Evolutionary conservation across 2,797 vertebrate genomes (phyloP), one percentile per base, ranked within the genome.

Genomic region (Crocodylus rhombifer): DNA sequence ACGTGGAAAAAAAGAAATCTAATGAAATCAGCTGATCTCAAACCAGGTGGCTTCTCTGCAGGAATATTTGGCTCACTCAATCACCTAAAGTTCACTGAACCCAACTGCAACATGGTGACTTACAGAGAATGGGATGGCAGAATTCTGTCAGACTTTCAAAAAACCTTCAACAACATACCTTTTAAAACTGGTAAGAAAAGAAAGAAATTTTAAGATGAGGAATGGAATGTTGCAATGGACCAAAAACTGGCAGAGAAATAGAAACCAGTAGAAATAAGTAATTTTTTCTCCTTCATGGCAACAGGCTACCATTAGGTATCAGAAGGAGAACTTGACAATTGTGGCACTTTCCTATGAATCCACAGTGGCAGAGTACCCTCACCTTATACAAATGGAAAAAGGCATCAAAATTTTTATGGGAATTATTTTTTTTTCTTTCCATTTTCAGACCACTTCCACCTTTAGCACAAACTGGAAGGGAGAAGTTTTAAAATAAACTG

Each of bases 191-290:
- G 92, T 73, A 71, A 89, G n/a, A 58, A 86, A 91, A 88, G 69
- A 30, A 25, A 82, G 30, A 8, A 69, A 42, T 77, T 58, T 64
- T 88, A 92, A 91, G 71, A 80, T 79, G 36, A 91, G 92, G 88
- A 16, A 3, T 21, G 85, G 87, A 67, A 76, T n/a, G 75, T 63
- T 42, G 8, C 5, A 4, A 20, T 7, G 89, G 84, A 65, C 84
- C 57, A 92, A 87, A 93, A 89, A 73, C 20, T 30, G 55, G 36
- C 30, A 5, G 11, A 81, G 80, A 90, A 82, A 55, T 77, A 93
- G 88, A 93, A 96, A 91, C 81, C 6, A 65, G n/a, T 42, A 91
- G 88, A 58, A 86, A 90, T 26, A 42, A 88, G 12, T 30, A 92
- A 82, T 42, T 1, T 1, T 28, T 75, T 67, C 88, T 63, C 90